Base-by-base conservation (phyloP, 2,888 invertebrate species). In the Tineola bisselliella region DNA sequence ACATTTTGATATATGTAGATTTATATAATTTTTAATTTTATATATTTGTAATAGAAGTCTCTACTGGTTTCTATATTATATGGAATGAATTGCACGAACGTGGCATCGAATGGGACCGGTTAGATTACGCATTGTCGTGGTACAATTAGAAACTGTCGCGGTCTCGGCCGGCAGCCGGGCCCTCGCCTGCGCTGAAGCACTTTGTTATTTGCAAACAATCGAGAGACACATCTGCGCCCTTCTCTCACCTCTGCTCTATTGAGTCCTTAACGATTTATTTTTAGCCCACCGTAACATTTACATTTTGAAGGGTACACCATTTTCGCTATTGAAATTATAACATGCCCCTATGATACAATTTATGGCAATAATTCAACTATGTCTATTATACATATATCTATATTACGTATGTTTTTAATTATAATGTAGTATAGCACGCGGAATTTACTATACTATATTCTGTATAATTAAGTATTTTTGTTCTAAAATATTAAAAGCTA, bases 91-190 rank as follows among this genome's bases (percentile, higher is more conserved):
- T 30, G 58, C 33, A 58, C 17, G 33, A 71, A 79, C 82, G 83
- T 84, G 84, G 73, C 72, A 65, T 69, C 77, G 74, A 80, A 81
- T 78, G 68, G 76, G 82, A 76, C 81, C 80, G 79, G 84, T 84
- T 86, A 81, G 84, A 87, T 84, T 84, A 87, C 80, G 78, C 76
- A 84, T 83, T 84, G 83, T 84, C 76, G 81, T 70, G 80, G 79
- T 72, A 84, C 86, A 84, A 84, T 86, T 84, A 84, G 77, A 84
- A 82, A 82, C 79, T 84, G 83, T 84, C 79, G 79, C 76, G 72
- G 75, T 69, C 68, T 75, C 73, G 75, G 57, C 52, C 59, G 59
- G 43, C 59, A 69, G 75, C 72, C 73, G 58, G 58, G 58, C 56
- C 25, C 48, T 48, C 48, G 58, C 54, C 54, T 54, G 54, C 54